phyloP scores from a whole-genome alignment of 2,797 vertebrate genomes.

The Crenuchus spilurus region DNA sequence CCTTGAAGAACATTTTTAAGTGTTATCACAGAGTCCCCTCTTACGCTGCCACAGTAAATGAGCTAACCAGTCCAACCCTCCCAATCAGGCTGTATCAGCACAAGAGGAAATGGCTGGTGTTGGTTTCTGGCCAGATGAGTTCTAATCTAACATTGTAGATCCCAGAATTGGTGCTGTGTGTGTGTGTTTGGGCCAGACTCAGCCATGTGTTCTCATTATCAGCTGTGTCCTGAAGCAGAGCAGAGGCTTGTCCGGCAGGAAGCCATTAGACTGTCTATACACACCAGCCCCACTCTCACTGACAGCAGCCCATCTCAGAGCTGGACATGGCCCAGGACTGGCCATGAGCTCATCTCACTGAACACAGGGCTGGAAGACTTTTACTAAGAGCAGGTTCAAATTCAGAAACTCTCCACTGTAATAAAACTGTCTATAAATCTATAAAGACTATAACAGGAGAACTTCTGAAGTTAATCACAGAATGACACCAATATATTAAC shows the following conservation, averaged over 20 bases:
- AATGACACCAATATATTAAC: no score
- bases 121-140: slow-evolving; percentile 22
- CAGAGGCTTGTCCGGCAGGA: slow-evolving; percentile 47
- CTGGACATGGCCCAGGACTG: slow-evolving; percentile 46
- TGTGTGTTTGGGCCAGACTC: slow-evolving; percentile 28
- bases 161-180: slow-evolving; percentile 11
- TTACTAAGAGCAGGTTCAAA: background rate
- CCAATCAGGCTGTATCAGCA: slow-evolving; percentile 14
- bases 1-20: no score
- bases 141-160: slow-evolving; percentile 47
- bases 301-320: slow-evolving; percentile 48
- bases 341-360: slow-evolving; percentile 42
- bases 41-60: background rate
- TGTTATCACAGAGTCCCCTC: background rate
- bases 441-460: background rate
- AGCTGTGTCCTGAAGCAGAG: slow-evolving; percentile 19
- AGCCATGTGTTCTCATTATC: slow-evolving; percentile 52
- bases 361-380: slow-evolving; percentile 23
- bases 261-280: slow-evolving; percentile 53
- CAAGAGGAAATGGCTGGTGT: slow-evolving; percentile 20
- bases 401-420: background rate
- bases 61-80: background rate
- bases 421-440: background rate
- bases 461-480: background rate
- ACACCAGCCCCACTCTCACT: slow-evolving; percentile 32